These are phyloP conservation scores for Ernsta delagoae DNA, from an alignment of 2,888 invertebrate species.

Conservation along the genomic window DNA sequence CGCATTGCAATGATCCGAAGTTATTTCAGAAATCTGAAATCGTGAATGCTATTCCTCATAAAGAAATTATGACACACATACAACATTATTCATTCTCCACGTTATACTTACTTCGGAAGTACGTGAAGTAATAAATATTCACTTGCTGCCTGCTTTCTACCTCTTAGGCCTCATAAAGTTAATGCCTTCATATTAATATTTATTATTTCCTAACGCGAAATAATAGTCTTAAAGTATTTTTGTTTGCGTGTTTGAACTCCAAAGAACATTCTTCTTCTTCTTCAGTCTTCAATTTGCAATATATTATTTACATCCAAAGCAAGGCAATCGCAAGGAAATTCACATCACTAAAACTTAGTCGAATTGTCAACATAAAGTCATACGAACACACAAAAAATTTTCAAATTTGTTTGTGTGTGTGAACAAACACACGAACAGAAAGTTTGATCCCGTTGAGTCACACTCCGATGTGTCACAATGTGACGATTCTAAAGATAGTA, in stretches of 20 bases:
- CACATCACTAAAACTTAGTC: too few relatives aligned
- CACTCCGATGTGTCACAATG: too few relatives aligned
- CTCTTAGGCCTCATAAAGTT: slow-evolving; percentile 80
- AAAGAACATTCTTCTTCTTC: not conserved
- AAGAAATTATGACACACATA: slow-evolving; percentile 44
- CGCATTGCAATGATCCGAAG: too few relatives aligned
- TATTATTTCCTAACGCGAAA: slow-evolving; percentile 40
- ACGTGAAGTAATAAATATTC: slow-evolving; percentile 75
- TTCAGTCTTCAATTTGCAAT: not conserved
- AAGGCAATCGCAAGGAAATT: too few relatives aligned
- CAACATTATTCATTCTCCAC: slow-evolving; percentile 53
- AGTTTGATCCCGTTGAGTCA: too few relatives aligned
- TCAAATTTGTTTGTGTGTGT: too few relatives aligned
- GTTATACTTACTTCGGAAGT: slow-evolving; percentile 66
- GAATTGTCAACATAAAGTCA: too few relatives aligned
- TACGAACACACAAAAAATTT: too few relatives aligned
- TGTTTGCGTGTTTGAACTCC: not conserved
- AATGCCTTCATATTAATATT: slow-evolving; percentile 79
- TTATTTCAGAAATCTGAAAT: too few relatives aligned
- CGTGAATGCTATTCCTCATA: not conserved
- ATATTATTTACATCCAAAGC: not conserved
- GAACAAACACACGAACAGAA: too few relatives aligned
- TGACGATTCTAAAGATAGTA: too few relatives aligned
- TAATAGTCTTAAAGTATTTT: slow-evolving; percentile 4
- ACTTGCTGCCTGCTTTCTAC: slow-evolving; percentile 70